Evolutionary conservation across 2,113 vertebrate genomes (phyloP).

Genomic region (Syngnathus typhle): DNA sequence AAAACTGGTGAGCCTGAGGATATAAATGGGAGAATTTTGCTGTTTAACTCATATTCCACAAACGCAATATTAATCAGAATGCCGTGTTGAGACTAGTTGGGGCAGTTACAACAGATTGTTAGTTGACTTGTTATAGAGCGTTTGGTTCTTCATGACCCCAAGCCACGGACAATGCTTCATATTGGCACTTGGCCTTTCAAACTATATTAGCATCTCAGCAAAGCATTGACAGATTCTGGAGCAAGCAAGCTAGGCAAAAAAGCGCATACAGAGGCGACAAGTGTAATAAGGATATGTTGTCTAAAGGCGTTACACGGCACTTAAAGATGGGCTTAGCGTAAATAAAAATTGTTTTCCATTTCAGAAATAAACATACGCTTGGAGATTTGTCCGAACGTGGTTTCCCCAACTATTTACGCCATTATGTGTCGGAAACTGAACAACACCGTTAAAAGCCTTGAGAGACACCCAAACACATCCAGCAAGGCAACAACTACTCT

Average conservation of each 20-base stretch:
- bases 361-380: background rate
- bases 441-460: background rate
- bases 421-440: background rate
- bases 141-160: too few species aligned
- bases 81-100: too few species aligned
- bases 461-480: background rate
- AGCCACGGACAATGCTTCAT: background rate
- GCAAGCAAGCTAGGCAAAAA: background rate
- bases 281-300: background rate
- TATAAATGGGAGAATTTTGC: too few species aligned
- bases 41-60: too few species aligned
- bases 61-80: too few species aligned
- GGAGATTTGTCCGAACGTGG: background rate
- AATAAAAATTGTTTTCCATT: background rate
- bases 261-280: background rate
- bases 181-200: background rate
- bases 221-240: background rate
- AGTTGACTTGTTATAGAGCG: too few species aligned
- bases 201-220: background rate
- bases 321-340: background rate
- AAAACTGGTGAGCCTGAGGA: too few species aligned
- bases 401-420: background rate
- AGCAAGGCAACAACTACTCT: background rate
- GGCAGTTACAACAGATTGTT: too few species aligned
- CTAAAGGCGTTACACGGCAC: background rate